Conservation (phyloP, 37 sponge, comb jelly and placozoan genomes). For the Ephydatia muelleri region DNA sequence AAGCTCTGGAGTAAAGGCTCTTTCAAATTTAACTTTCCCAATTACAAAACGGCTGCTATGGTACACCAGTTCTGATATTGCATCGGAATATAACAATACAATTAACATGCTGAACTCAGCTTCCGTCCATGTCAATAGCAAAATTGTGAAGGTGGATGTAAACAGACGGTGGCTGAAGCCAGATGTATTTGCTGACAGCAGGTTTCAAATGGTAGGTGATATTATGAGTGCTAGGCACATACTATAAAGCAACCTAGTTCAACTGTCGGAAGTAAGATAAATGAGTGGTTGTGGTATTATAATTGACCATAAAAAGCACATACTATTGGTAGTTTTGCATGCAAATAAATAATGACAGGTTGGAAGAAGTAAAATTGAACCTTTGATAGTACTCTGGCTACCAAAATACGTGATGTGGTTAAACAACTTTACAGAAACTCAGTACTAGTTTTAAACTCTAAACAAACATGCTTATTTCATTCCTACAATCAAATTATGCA, state of each 20-base stretch:
- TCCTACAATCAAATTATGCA: no score
- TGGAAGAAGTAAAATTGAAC: no score
- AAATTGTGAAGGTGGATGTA: constrained; percentile 9
- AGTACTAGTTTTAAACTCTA: no score
- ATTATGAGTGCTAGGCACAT: not conserved
- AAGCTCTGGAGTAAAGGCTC: not conserved
- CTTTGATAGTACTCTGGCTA: no score
- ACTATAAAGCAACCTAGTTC: no score
- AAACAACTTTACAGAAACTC: no score
- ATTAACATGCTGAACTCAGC: constrained; percentile 19
- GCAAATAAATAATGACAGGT: no score
- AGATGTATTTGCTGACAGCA: constrained; percentile 4
- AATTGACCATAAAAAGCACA: no score
- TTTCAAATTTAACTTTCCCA: not conserved
- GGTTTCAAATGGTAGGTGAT: constrained; percentile 8
- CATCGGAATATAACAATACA: constrained; percentile 13
- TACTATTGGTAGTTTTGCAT: no score
- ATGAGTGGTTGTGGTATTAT: not conserved
- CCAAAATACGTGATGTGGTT: no score
- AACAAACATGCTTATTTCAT: no score
- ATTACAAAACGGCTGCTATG: constrained; percentile 2
- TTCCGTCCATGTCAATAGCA: not conserved
- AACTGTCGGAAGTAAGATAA: not conserved
- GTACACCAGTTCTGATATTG: constrained; percentile 4
- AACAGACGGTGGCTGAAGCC: constrained; percentile 17